These are phyloP conservation scores for Probosciger aterrimus DNA, from an alignment of 2,113 vertebrate species.

Conservation along the genomic window DNA sequence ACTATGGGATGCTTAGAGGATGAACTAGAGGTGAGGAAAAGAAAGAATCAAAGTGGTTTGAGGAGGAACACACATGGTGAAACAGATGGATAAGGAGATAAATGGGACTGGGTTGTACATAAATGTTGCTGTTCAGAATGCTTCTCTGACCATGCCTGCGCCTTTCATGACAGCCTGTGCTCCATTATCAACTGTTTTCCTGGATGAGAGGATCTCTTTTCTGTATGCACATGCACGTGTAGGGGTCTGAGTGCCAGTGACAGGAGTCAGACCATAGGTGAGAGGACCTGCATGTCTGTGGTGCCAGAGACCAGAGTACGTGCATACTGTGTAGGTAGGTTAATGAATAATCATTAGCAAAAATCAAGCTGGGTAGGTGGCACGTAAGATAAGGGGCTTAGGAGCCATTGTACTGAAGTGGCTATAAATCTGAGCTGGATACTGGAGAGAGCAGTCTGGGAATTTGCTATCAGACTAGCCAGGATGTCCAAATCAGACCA, in stretches of 20 bases:
- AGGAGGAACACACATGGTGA: background rate
- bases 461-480: background rate
- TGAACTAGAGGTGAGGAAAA: background rate
- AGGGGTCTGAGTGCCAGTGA: background rate
- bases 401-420: background rate
- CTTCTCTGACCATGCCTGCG: background rate
- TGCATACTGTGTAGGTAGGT: background rate
- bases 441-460: background rate
- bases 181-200: background rate
- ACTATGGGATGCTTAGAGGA: background rate
- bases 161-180: background rate
- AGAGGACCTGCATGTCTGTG: background rate
- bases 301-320: background rate
- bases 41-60: background rate
- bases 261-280: background rate
- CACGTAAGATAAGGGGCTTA: background rate
- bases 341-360: background rate
- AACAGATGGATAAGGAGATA: background rate
- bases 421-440: background rate
- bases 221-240: too few relatives aligned
- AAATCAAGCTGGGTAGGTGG: background rate
- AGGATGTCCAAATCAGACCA: background rate
- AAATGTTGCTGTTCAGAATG: background rate
- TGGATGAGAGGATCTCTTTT: background rate
- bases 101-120: background rate